Conservation (phyloP, 1,140 invertebrate genomes). For the Drosophila busckii region DNA sequence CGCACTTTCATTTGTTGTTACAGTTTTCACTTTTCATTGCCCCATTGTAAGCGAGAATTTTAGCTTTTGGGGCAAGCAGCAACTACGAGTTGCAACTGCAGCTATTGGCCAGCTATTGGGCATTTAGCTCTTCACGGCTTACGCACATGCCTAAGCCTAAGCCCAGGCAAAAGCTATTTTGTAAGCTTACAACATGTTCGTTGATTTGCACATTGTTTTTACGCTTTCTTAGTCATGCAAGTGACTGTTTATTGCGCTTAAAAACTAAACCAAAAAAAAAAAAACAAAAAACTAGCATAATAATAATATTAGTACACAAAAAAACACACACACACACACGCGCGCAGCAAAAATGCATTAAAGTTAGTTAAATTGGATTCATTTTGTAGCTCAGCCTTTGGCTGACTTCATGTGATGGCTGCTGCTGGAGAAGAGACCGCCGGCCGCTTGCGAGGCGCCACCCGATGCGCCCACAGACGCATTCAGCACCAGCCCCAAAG, state of each 20-base stretch:
- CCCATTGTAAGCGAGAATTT: too few species aligned
- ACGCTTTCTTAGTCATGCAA: slow-evolving; percentile 56
- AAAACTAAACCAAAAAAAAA: slow-evolving; percentile 4
- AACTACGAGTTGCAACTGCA: too few species aligned
- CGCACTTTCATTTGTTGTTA: too few species aligned
- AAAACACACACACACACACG: too few species aligned
- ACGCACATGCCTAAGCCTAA: slow-evolving; percentile 10
- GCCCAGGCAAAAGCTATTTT: background rate
- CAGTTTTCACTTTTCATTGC: too few species aligned
- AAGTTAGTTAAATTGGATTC: background rate
- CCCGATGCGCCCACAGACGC: slow-evolving; percentile 66
- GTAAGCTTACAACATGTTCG: slow-evolving; percentile 28
- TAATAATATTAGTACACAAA: too few species aligned
- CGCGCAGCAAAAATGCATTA: too few species aligned
- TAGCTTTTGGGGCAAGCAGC: too few species aligned
- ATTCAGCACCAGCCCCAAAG: slow-evolving; percentile 63
- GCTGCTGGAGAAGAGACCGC: slow-evolving; percentile 61
- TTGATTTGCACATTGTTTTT: slow-evolving; percentile 30
- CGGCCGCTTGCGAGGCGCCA: slow-evolving; percentile 63
- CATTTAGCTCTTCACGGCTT: slow-evolving; percentile 20
- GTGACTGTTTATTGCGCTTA: slow-evolving; percentile 19
- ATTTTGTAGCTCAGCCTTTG: slow-evolving; percentile 10
- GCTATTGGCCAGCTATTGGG: background rate
- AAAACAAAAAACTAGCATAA: slow-evolving; percentile 34
- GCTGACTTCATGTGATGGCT: slow-evolving; percentile 35